Conservation (phyloP, 2,113 vertebrate species). For the Capricornis sumatraensis region DNA sequence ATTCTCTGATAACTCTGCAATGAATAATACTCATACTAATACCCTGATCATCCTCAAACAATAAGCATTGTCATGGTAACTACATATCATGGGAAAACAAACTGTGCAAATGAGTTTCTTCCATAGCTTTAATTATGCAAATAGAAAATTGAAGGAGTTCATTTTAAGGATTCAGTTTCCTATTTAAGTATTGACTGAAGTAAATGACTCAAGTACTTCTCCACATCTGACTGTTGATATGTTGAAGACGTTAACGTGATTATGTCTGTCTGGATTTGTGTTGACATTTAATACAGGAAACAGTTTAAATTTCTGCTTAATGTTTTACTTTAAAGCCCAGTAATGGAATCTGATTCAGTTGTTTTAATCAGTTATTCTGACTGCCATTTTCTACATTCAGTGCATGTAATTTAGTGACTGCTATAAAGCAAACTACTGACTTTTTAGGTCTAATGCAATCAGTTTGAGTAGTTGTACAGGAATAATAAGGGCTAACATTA, state of each 20-base stretch:
- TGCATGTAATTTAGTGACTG: not conserved
- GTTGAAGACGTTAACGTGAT: not conserved
- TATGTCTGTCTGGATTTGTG: not conserved
- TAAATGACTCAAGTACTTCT: conserved; percentile 58
- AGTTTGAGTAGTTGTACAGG: not conserved
- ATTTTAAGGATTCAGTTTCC: conserved; percentile 54
- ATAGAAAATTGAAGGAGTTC: conserved; percentile 61
- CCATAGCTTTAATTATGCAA: conserved; percentile 70
- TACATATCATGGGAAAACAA: conserved; percentile 71
- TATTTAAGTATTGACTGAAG: conserved; percentile 59
- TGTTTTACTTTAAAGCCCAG: not conserved
- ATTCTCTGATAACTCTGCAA: conserved; percentile 55
- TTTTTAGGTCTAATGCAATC: not conserved
- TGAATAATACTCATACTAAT: conserved; percentile 66
- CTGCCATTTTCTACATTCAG: not conserved
- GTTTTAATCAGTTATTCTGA: conserved; percentile 16
- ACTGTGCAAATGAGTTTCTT: conserved; percentile 66
- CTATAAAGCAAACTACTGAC: not conserved
- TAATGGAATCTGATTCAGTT: not conserved
- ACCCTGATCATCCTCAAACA: conserved; percentile 67
- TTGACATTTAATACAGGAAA: conserved; percentile 13
- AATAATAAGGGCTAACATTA: not conserved
- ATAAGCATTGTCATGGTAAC: conserved; percentile 63
- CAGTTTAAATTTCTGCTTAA: conserved; percentile 16
- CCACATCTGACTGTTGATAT: not conserved